phyloP scores from a whole-genome alignment of 2,888 invertebrate genomes.

The Automeris io region DNA sequence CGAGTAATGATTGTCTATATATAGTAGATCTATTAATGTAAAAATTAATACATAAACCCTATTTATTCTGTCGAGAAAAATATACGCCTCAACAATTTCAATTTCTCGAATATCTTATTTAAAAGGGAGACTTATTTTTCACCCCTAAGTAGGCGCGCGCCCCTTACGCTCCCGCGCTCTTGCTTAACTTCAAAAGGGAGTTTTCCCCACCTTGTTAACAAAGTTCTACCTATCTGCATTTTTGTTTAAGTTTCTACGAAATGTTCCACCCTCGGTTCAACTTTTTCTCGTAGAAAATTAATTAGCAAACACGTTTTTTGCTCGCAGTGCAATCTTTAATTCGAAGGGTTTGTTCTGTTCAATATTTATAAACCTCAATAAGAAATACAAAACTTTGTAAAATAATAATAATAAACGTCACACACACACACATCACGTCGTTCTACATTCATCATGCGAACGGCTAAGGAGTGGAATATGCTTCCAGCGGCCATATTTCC shows the following conservation, averaged over 20 bases:
- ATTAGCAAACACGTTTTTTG: conserved; percentile 39
- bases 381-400: too few species aligned
- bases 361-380: too few species aligned
- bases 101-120: conserved; percentile 44
- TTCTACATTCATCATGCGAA: too few species aligned
- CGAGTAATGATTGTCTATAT: too few species aligned
- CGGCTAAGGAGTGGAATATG: too few species aligned
- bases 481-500: too few species aligned
- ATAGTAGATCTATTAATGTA: too few species aligned
- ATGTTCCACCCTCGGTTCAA: conserved; percentile 59
- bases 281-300: conserved; percentile 39
- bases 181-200: conserved; percentile 54
- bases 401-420: too few species aligned
- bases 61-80: conserved; percentile 21
- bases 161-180: conserved; percentile 32
- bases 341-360: conserved; percentile 20
- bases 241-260: conserved; percentile 70
- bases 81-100: conserved; percentile 39
- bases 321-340: conserved; percentile 40
- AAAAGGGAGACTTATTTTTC: conserved; percentile 43
- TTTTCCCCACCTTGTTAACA: conserved; percentile 58
- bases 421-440: too few species aligned
- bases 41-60: not conserved
- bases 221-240: conserved; percentile 50
- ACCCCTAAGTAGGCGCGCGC: conserved; percentile 35